phyloP scores from a whole-genome alignment of 2,888 invertebrate genomes.

The Diaprepes abbreviatus region DNA sequence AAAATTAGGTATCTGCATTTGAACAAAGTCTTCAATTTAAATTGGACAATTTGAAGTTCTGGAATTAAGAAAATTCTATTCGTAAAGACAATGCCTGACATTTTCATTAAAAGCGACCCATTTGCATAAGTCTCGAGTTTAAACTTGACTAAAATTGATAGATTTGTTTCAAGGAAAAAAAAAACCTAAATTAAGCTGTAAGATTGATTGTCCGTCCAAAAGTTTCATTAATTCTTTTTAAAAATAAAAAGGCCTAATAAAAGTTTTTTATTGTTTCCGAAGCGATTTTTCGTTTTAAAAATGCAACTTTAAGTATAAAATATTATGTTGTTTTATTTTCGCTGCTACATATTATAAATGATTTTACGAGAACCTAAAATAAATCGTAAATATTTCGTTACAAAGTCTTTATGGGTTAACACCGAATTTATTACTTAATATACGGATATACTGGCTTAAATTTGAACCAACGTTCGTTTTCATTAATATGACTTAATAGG shows the following conservation, averaged over 20 bases:
- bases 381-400: too few relatives aligned
- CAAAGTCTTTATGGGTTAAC: too few relatives aligned
- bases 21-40: conserved; percentile 19
- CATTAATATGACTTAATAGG: too few relatives aligned
- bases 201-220: conserved; percentile 24
- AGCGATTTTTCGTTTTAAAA: conserved; percentile 1
- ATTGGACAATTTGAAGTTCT: conserved; percentile 17
- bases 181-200: conserved; percentile 30
- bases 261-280: conserved; percentile 9
- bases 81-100: conserved; percentile 30
- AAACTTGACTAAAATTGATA: conserved; percentile 36
- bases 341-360: too few relatives aligned
- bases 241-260: conserved; percentile 10
- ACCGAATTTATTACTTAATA: too few relatives aligned
- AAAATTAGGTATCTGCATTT: conserved; percentile 15
- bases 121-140: conserved; percentile 30
- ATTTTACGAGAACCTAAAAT: too few relatives aligned
- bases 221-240: conserved; percentile 26
- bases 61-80: conserved; percentile 19
- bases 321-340: not conserved
- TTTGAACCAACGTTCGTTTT: too few relatives aligned
- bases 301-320: conserved; percentile 5
- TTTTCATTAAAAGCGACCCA: conserved; percentile 36
- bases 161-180: conserved; percentile 36
- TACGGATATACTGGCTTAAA: too few relatives aligned